Conservation (phyloP, 2,797 vertebrate genomes). For the Peromyscus melanophrys region DNA sequence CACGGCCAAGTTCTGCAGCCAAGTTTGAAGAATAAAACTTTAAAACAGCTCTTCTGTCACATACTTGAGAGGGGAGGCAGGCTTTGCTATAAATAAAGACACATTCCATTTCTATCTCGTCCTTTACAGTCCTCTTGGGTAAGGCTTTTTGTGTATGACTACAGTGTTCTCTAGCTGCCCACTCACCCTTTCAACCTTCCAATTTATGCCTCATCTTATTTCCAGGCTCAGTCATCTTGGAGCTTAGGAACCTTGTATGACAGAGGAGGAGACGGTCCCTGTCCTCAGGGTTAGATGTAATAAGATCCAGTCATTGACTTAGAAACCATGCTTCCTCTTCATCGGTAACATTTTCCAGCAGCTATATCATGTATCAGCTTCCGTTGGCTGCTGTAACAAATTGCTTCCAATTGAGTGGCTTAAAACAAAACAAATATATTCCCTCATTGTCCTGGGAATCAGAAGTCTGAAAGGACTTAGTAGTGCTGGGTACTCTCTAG, state of each 20-base stretch:
- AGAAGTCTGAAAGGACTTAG: neutral
- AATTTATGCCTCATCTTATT: slow-evolving; percentile 2
- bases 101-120: slow-evolving; percentile 85
- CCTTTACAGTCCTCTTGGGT: slow-evolving; percentile 74
- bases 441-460: neutral
- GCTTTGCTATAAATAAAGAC: slow-evolving; percentile 84
- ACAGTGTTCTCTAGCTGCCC: slow-evolving; percentile 72
- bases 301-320: neutral
- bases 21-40: slow-evolving; percentile 85
- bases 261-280: slow-evolving; percentile 11
- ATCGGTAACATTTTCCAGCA: neutral
- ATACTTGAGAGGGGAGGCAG: slow-evolving; percentile 83
- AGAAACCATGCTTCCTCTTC: neutral
- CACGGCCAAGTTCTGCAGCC: slow-evolving; percentile 78
- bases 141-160: slow-evolving; percentile 65
- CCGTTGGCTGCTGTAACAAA: slow-evolving; percentile 54
- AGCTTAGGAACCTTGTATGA: slow-evolving; percentile 5
- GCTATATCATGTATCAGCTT: neutral
- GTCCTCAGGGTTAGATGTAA: neutral
- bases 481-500: neutral
- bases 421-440: neutral
- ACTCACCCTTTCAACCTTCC: slow-evolving; percentile 70
- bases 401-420: neutral
- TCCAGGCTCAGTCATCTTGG: neutral
- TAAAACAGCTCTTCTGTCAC: slow-evolving; percentile 86